These are phyloP conservation scores for Horisme vitalbata DNA, from an alignment of 2,888 invertebrate genomes.

Conservation along the genomic window DNA sequence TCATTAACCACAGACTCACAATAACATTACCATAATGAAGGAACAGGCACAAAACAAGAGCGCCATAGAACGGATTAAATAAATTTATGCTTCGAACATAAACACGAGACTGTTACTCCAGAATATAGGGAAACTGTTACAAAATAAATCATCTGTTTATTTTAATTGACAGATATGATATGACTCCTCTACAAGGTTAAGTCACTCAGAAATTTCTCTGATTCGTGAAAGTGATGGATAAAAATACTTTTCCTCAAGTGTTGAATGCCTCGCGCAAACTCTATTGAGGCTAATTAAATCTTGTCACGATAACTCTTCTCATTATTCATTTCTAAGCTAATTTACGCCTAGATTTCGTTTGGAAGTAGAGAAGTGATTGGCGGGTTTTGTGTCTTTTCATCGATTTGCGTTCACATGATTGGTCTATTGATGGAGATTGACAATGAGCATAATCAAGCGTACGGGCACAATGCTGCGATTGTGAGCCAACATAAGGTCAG, in stretches of 20 bases:
- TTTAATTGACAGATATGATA: constrained; percentile 18
- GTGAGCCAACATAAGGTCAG: constrained; percentile 28
- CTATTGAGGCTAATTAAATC: constrained; percentile 51
- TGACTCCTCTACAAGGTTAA: constrained; percentile 39
- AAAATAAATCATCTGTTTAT: constrained; percentile 23
- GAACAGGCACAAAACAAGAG: constrained; percentile 22
- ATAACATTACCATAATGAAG: constrained; percentile 23
- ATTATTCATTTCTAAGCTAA: constrained; percentile 38
- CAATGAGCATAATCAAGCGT: constrained; percentile 33
- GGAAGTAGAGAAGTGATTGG: constrained; percentile 25
- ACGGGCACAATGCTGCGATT: constrained; percentile 26
- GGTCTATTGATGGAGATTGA: constrained; percentile 30
- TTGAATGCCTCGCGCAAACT: constrained; percentile 38
- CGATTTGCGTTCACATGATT: constrained; percentile 33
- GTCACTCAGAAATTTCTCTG: constrained; percentile 42
- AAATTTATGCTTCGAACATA: constrained; percentile 1
- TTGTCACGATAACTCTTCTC: constrained; percentile 48
- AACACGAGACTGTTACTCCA: not conserved
- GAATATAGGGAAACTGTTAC: not conserved
- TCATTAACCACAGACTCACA: constrained; percentile 40
- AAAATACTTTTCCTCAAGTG: constrained; percentile 30
- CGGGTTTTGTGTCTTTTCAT: constrained; percentile 26
- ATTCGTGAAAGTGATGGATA: constrained; percentile 44
- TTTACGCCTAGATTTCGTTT: constrained; percentile 35
- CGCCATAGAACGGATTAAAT: constrained; percentile 5